Conservation (phyloP, 2,113 vertebrate species). For the Sebastes schlegelii region DNA sequence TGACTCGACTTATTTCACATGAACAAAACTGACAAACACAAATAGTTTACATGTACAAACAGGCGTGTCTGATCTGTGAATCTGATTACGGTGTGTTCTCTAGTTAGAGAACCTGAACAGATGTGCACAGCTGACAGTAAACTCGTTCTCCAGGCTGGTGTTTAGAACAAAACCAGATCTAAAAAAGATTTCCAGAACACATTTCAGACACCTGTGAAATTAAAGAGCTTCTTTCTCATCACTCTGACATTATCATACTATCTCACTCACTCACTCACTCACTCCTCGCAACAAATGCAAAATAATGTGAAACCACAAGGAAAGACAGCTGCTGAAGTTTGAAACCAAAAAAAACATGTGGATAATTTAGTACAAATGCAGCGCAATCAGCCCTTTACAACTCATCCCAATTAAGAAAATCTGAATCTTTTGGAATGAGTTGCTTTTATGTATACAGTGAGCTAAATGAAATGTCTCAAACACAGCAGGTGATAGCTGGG, state of each 20-base stretch:
- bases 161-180: conserved; percentile 30
- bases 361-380: conserved; percentile 1
- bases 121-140: neutral
- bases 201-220: neutral
- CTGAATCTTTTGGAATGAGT: conserved; percentile 6
- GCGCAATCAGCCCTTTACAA: conserved; percentile 37
- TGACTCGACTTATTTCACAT: neutral
- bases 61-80: conserved; percentile 3
- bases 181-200: conserved; percentile 5
- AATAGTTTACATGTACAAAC: conserved; percentile 10
- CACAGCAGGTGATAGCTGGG: neutral
- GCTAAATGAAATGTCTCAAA: conserved; percentile 20
- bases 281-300: neutral
- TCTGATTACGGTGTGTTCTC: neutral
- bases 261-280: neutral
- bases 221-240: neutral
- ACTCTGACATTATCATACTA: neutral
- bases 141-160: conserved; percentile 4
- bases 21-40: conserved; percentile 17
- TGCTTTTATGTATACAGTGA: neutral
- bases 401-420: neutral
- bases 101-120: conserved; percentile 3
- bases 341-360: conserved; percentile 2
- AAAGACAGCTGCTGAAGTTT: conserved; percentile 10
- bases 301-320: conserved; percentile 4